These are phyloP conservation scores for Spizaetus ornatus DNA, from an alignment of 2,113 vertebrate species.

Conservation along the genomic window DNA sequence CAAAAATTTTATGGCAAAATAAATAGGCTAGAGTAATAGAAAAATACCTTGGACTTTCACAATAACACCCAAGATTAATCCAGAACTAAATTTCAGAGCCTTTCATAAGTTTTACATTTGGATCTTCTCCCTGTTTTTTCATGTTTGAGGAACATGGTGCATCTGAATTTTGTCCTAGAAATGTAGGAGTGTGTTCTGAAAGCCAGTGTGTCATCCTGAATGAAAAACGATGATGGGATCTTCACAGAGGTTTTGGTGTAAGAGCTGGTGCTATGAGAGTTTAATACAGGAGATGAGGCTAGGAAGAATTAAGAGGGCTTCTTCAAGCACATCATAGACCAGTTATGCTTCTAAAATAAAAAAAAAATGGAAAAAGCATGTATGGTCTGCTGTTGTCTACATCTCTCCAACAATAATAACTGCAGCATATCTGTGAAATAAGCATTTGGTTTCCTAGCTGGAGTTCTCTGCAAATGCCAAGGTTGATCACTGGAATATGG, in stretches of 20 bases:
- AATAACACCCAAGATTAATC: background rate
- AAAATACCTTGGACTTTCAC: background rate
- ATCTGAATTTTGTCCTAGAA: background rate
- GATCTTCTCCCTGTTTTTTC: background rate
- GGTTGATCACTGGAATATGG: background rate
- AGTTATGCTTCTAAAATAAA: background rate
- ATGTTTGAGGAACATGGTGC: background rate
- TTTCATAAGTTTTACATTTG: background rate
- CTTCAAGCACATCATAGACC: background rate
- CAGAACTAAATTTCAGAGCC: background rate
- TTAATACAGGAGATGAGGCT: background rate
- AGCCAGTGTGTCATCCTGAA: background rate
- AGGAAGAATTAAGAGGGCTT: background rate
- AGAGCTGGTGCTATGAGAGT: background rate
- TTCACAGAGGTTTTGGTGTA: background rate
- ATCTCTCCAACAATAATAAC: background rate
- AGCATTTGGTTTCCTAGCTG: slow-evolving; percentile 38
- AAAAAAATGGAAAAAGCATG: background rate
- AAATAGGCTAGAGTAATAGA: background rate
- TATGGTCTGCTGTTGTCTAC: background rate
- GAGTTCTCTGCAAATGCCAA: slow-evolving; percentile 13
- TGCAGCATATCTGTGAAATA: background rate
- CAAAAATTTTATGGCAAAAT: background rate
- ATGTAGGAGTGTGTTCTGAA: background rate
- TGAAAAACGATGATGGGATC: background rate